Base-by-base conservation (phyloP, 2,113 vertebrate species). In the Scomber colias region DNA sequence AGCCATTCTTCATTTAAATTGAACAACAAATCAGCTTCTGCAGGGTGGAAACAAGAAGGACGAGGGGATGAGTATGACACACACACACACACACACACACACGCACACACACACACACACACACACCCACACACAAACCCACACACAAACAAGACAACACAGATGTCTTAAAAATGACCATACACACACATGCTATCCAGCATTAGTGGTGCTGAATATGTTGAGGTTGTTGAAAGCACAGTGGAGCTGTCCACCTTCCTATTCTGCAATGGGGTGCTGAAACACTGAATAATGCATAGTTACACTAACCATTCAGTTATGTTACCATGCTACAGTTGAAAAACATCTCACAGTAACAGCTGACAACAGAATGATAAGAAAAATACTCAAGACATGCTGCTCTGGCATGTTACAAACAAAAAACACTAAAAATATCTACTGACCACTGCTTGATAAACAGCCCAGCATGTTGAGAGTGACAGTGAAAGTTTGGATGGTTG, bases 1-100 rank as follows among this genome's bases (percentile, higher is more conserved):
- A 91, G 78, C 85, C 65, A 87, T 92, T 92, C 89, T 87, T 94
- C 90, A 93, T 94, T 92, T 90, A 91, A 94, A 92, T 91, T 79
- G 90, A 89, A 90, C 91, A 92, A 90, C 89, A 91, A 93, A 95
- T 93, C 89, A 92, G 84, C 64, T 86, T 76, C 53, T 74, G 56
- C 45, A 54, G 68, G 75, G 48, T 74, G 55, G 65, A 75, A 75
- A 85, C 73, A 69, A 65, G 65, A 11, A 50, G 35, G 57, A 54
- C 11, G 72, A 53, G 49, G 27, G 50, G 17, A 9, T 40, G 35
- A 9, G 35, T 40, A 9, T 7, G 8, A 9, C 7, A 40, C 35
- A 7, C 35, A 40, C 35, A 40, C 6, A 63, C 14, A 31, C 51
- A 49, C 50, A 67, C n/a, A 69, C 35, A 82, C 24, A 27, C 24